Conservation (phyloP, 2,113 vertebrate species). For the Zapornia atra region DNA sequence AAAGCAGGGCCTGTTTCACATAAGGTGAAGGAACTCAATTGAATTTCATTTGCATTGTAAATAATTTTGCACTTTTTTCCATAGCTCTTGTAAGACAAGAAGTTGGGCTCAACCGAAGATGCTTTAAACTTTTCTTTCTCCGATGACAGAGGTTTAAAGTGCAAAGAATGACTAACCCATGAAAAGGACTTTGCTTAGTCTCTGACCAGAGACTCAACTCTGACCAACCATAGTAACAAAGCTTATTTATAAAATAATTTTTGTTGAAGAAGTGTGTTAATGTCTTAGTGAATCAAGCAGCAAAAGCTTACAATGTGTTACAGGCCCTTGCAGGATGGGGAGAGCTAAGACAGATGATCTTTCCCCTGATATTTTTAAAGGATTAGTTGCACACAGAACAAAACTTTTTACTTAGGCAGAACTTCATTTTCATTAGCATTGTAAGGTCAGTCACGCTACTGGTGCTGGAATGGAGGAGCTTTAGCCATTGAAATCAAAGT, state of each 20-base stretch:
- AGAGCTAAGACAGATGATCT: not conserved
- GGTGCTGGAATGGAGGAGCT: not conserved
- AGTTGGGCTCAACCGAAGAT: not conserved
- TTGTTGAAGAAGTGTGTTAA: not conserved
- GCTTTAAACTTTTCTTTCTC: constrained; percentile 5
- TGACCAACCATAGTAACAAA: not conserved
- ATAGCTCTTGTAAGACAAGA: not conserved
- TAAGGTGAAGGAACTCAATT: not conserved
- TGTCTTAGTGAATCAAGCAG: not conserved
- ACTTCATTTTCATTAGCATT: not conserved
- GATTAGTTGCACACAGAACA: not conserved
- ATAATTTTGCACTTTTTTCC: not conserved
- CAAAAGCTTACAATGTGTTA: not conserved
- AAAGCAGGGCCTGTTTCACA: constrained; percentile 21
- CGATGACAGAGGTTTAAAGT: not conserved
- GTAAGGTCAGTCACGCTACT: not conserved
- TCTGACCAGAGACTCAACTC: constrained; percentile 7
- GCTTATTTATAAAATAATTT: constrained; percentile 39
- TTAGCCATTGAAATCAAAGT: not conserved
- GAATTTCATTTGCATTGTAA: constrained; percentile 25
- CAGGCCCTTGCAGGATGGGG: not conserved
- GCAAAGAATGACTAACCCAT: constrained; percentile 5
- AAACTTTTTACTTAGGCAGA: not conserved
- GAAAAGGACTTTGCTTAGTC: not conserved
- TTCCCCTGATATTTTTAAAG: not conserved